A percentile compares a stretch with the other conserved stretches of the same genome.
These are phyloP conservation scores for Oryzias melastigma DNA, from an alignment of 2,113 vertebrate genomes.

Conservation along the genomic window DNA sequence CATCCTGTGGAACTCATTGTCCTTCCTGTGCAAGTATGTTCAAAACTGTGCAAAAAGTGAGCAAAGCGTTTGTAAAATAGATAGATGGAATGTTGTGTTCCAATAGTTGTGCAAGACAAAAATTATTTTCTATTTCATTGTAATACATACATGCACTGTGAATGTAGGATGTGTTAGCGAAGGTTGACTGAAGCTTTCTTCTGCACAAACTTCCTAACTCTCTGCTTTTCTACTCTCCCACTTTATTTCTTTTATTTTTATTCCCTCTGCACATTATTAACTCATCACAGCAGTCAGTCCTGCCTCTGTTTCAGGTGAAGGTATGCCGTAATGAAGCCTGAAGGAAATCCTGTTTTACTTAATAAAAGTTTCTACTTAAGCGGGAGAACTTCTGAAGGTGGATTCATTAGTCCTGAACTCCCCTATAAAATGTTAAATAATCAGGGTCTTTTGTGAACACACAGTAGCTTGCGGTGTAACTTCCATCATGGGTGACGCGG, in stretches of 20 bases:
- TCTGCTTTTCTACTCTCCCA: neutral
- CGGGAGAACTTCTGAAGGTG: slow-evolving; percentile 7
- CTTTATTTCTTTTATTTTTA: slow-evolving; percentile 15
- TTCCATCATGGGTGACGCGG: neutral
- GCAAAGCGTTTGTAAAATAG: too few relatives aligned
- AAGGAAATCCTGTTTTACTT: slow-evolving; percentile 22
- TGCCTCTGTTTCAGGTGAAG: slow-evolving; percentile 8
- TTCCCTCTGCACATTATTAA: slow-evolving; percentile 11
- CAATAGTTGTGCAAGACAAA: too few relatives aligned
- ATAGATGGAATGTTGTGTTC: too few relatives aligned
- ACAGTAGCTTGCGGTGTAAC: too few relatives aligned
- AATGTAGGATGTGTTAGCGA: too few relatives aligned
- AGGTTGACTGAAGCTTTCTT: slow-evolving; percentile 3
- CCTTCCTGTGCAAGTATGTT: too few relatives aligned
- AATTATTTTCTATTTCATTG: too few relatives aligned
- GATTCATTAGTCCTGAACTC: slow-evolving; percentile 6
- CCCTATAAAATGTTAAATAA: too few relatives aligned
- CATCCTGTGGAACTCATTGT: too few relatives aligned
- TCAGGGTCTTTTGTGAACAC: too few relatives aligned
- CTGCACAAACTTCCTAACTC: neutral
- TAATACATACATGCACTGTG: too few relatives aligned
- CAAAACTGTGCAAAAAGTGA: too few relatives aligned
- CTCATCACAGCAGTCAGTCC: slow-evolving; percentile 8
- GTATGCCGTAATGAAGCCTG: slow-evolving; percentile 1
- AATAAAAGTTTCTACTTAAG: slow-evolving; percentile 20